Conservation (phyloP, 1,140 invertebrate genomes). For the Phymorhynchus buccinoides region DNA sequence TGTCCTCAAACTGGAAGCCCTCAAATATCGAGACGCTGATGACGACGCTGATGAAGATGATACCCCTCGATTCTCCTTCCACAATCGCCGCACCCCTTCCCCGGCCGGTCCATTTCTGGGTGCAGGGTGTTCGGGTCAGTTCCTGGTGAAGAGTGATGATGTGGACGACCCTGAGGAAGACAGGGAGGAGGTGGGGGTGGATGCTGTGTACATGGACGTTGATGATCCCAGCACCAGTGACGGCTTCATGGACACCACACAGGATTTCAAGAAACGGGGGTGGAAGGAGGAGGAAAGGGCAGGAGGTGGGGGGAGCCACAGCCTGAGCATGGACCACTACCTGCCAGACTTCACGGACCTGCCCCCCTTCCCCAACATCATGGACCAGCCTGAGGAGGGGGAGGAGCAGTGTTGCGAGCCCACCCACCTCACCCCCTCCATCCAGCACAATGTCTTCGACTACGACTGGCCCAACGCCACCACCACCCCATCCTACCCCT, state of each 20-base stretch:
- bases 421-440: conserved; percentile 18
- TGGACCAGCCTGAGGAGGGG: neutral
- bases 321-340: conserved; percentile 31
- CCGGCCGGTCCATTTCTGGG: neutral
- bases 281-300: neutral
- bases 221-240: neutral
- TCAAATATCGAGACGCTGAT: neutral
- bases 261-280: neutral
- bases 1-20: neutral
- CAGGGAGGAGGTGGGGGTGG: neutral
- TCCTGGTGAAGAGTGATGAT: neutral
- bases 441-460: conserved; percentile 16
- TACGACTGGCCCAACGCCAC: conserved; percentile 14
- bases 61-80: neutral
- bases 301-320: neutral
- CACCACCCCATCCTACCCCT: too few species aligned
- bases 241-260: neutral
- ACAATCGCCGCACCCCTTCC: neutral
- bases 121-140: neutral
- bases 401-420: conserved; percentile 5
- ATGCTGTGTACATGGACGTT: neutral
- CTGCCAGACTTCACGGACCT: conserved; percentile 28
- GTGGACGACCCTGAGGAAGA: neutral
- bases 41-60: neutral
- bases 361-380: conserved; percentile 32